Evolutionary conservation across 2,888 invertebrate genomes (phyloP).

Genomic region (Drosophila colorata): DNA sequence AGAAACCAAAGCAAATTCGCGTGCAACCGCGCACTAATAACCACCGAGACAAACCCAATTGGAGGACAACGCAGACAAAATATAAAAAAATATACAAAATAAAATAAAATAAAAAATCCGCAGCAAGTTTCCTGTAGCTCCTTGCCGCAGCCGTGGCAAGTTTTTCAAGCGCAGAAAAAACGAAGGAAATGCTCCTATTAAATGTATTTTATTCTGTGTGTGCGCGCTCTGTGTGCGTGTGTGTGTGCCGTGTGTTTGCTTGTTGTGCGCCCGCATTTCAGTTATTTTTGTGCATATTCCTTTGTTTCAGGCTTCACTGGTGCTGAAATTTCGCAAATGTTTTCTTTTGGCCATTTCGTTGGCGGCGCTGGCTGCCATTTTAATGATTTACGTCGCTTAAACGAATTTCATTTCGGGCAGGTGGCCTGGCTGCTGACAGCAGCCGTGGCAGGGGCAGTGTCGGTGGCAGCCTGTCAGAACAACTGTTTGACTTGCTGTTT

Average conservation of each 20-base stretch:
- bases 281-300: conserved; percentile 27
- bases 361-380: conserved; percentile 58
- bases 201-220: conserved; percentile 59
- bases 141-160: conserved; percentile 49
- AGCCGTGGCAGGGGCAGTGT: conserved; percentile 5
- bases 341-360: conserved; percentile 70
- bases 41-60: conserved; percentile 58
- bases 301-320: conserved; percentile 72
- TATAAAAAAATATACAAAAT: conserved; percentile 27
- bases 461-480: conserved; percentile 41
- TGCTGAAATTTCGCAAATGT: conserved; percentile 77
- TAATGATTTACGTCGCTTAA: conserved; percentile 74
- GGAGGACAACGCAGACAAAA: conserved; percentile 34
- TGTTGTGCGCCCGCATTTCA: conserved; percentile 39
- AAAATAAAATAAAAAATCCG: conserved; percentile 69
- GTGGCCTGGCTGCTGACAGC: conserved; percentile 22
- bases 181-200: conserved; percentile 74
- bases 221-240: not conserved
- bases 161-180: conserved; percentile 61
- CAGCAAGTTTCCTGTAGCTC: conserved; percentile 48
- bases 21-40: conserved; percentile 77
- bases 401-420: conserved; percentile 59
- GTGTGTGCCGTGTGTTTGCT: conserved; percentile 13
- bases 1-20: conserved; percentile 65
- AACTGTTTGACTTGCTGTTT: conserved; percentile 51